Evolutionary conservation across 2,888 invertebrate genomes (phyloP).

Genomic region (Coleophora flavipennella): DNA sequence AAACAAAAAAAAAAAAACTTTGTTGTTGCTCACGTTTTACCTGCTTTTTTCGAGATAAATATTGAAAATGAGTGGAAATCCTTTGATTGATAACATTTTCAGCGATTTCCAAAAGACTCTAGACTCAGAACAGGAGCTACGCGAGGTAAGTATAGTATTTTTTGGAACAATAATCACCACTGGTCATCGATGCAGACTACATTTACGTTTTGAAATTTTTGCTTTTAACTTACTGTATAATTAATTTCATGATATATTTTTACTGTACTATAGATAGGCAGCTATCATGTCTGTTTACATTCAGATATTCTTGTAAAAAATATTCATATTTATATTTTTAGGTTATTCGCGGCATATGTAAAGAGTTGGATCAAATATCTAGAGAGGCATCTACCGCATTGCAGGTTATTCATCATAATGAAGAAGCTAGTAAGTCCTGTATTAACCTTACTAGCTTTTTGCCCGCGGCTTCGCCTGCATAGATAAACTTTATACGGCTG

Average conservation of each 20-base stretch:
- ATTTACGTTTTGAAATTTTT: too few species aligned
- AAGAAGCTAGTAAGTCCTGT: slow-evolving; percentile 75
- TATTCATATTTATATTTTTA: slow-evolving; percentile 27
- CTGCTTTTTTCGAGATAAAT: too few species aligned
- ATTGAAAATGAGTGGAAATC: slow-evolving; percentile 34
- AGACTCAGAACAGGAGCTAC: slow-evolving; percentile 82
- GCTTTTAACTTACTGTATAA: too few species aligned
- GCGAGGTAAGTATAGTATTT: slow-evolving; percentile 76
- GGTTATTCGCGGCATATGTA: slow-evolving; percentile 79
- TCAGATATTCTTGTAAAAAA: not conserved
- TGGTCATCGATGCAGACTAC: too few species aligned
- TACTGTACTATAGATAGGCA: too few species aligned
- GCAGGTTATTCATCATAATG: slow-evolving; percentile 86
- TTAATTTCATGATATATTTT: too few species aligned
- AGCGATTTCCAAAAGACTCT: slow-evolving; percentile 83
- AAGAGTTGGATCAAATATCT: slow-evolving; percentile 83
- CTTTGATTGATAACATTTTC: slow-evolving; percentile 75
- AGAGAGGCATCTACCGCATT: slow-evolving; percentile 80
- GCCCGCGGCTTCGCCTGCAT: too few species aligned
- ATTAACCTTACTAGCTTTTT: not conserved
- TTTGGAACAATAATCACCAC: too few species aligned
- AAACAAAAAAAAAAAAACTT: too few species aligned
- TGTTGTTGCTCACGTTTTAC: too few species aligned
- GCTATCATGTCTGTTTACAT: not conserved
- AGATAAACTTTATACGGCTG: too few species aligned